Conservation (phyloP, 2,797 vertebrate genomes). For the Dipus sagitta region DNA sequence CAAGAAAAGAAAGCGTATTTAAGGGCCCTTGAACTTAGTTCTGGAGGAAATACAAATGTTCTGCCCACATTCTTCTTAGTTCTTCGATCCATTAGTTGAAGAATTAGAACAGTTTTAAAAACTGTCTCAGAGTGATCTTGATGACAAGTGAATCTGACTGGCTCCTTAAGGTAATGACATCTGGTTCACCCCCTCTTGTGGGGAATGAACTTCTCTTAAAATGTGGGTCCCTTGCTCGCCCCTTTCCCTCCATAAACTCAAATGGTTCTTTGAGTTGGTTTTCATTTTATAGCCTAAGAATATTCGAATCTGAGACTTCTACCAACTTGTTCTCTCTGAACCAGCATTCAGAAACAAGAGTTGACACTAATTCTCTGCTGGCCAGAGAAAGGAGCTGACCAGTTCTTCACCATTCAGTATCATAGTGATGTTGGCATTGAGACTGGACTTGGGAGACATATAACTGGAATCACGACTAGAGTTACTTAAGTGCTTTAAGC, state of each 20-base stretch:
- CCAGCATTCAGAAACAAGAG: not conserved
- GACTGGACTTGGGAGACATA: not conserved
- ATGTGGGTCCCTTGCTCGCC: not conserved
- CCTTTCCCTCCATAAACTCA: not conserved
- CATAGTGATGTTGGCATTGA: not conserved
- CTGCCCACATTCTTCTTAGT: not conserved
- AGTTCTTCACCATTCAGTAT: constrained; percentile 21
- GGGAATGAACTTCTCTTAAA: constrained; percentile 43
- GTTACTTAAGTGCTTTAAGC: not conserved
- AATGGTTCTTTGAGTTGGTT: not conserved
- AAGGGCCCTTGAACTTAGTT: not conserved
- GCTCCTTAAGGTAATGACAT: not conserved
- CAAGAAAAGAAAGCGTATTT: not conserved
- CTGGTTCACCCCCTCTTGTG: not conserved
- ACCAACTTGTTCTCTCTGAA: not conserved
- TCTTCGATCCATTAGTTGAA: not conserved
- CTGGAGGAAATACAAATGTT: not conserved
- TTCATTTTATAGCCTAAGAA: not conserved
- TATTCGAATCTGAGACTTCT: not conserved
- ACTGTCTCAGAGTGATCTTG: not conserved
- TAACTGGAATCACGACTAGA: not conserved
- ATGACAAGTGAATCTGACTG: not conserved
- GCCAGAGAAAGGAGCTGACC: not conserved
- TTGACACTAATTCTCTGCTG: constrained; percentile 43
- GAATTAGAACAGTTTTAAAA: constrained; percentile 23